Conservation (phyloP, 92 coral and sea anemone genomes). For the Isaurus tuberculatus region DNA sequence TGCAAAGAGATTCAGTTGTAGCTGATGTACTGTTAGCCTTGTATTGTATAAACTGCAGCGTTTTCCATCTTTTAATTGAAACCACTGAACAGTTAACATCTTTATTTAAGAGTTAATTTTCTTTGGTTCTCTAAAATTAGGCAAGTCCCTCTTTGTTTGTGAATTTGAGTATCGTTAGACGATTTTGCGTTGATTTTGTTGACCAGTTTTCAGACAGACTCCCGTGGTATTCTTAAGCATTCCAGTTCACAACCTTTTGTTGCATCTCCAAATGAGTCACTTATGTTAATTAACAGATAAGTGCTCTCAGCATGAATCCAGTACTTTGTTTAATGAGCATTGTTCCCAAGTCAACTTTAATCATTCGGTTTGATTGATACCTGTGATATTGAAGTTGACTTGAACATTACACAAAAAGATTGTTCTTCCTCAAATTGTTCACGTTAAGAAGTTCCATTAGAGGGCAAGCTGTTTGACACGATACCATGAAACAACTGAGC, state of each 20-base stretch:
- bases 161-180: not conserved
- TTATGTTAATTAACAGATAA: constrained; percentile 45
- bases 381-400: constrained; percentile 27
- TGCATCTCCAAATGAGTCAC: constrained; percentile 20
- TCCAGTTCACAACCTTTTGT: constrained; percentile 1
- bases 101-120: not conserved
- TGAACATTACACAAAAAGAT: constrained; percentile 19
- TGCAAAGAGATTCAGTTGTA: not conserved
- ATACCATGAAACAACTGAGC: not conserved
- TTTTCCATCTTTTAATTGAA: not conserved
- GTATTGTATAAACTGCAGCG: not conserved
- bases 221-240: constrained; percentile 18
- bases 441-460: not conserved
- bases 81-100: not conserved
- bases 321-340: constrained; percentile 65
- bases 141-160: not conserved
- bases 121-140: not conserved
- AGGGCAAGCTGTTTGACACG: not conserved
- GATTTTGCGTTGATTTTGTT: constrained; percentile 11
- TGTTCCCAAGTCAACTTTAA: constrained; percentile 70
- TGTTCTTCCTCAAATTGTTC: constrained; percentile 5
- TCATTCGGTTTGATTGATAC: constrained; percentile 61
- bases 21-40: too few species aligned
- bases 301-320: constrained; percentile 50
- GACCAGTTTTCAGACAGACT: not conserved